Evolutionary conservation across 2,888 invertebrate genomes (phyloP), one percentile per base, ranked within the genome.

Genomic region (Calephelis perditalis): DNA sequence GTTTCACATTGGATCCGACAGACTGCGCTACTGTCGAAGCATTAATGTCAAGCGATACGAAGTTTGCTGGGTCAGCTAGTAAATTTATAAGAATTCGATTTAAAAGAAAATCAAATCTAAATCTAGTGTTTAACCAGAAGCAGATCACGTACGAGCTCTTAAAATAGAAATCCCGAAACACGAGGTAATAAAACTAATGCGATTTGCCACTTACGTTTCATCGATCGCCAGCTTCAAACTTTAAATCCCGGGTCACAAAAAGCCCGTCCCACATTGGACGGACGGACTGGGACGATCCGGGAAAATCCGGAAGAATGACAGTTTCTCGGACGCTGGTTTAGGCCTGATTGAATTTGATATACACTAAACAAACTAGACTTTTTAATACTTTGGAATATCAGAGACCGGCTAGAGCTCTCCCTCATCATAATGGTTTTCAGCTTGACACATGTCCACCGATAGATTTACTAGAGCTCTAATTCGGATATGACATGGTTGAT

Each of bases 221-320:
- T 52, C 52, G 52, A 52, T 52, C 52, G 52, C 52, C 26, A 52
- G 35, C 35, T 15, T 46, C 59, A 46, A 56, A 46, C 56, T 56
- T 55, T 45, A 56, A 54, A 60, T 56, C 45, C 45, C 43, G 57
- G 54, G 55, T 45, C 36, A 56, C 59, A 60, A 60, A 60, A 60
- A 60, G 45, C 15, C 45, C 36, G 37, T 56, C 54, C 59, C 6
- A 55, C 36, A 37, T 44, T 46, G 59, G 56, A 60, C 56, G 56
- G 56, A 60, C 55, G 59, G 56, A 56, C 59, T 60, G 40, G 59
- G 46, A 60, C 59, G 46, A 56, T 56, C 56, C 56, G 55, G 54
- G 55, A 46, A 56, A 60, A 60, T 60, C 59, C 59, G 46, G 59
- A 45, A 59, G 59, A 56, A 56, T 60, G 59, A 54, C 59, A 60